Evolutionary conservation across 2,888 invertebrate species (phyloP), one percentile per base, ranked within the genome.

Genomic region (Melinaea menophilus): DNA sequence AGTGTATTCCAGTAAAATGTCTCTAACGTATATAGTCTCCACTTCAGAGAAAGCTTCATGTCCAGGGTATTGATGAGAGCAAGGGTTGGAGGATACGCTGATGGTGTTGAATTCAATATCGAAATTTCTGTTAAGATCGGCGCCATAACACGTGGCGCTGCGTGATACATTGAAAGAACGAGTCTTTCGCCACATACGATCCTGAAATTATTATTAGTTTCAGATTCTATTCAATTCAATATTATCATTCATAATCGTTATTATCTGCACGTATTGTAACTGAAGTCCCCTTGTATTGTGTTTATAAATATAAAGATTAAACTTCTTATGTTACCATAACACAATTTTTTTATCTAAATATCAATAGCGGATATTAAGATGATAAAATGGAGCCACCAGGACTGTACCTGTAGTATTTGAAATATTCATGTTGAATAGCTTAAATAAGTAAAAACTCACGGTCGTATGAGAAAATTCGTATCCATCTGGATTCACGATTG

Each of bases 401-500:
- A 9, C 11, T 9, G 22, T 22, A 22, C 22, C 41, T 3, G 11
- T 9, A 9, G 5, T 41, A 9, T 41, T 41, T 41, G 37, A 2
- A 37, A 37, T 37, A 51, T 31, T 22, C 3, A 31, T 51, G 4
- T 51, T 22, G 22, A 22, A 22, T 22, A 22, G 13, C n/a, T 48
- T 48, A n/a, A 48, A 48, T 31, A 22, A 22, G 22, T 22, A 22
- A 22, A 22, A 22, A 22, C 51, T 51, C 31, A 51, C 51, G 7
- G 51, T 51, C 7, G 85, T 88, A 69, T 92, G 92, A 0, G 92
- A 87, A 76, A 86, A 94, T 71, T 93, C 93, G 72, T 95, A 95
- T 0, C 95, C 95, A 79, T 95, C 95, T 13, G 95, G 94, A 78
- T 95, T 95, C 13, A 93, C 89, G 3, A 93, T 80, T 0, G 95